phyloP scores from a whole-genome alignment of 2,888 invertebrate species.

The Bembecia ichneumoniformis region DNA sequence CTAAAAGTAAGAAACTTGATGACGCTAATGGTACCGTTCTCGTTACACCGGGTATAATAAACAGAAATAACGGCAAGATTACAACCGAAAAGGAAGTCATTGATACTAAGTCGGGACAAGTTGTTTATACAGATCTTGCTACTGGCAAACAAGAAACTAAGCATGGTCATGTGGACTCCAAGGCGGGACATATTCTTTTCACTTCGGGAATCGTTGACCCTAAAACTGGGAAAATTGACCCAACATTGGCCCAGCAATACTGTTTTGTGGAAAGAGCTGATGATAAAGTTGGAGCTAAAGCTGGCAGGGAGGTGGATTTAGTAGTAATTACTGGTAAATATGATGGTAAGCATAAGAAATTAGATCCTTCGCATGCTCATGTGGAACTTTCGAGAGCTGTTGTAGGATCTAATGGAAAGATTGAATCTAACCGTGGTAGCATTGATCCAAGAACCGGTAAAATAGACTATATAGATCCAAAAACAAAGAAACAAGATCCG shows the following conservation, averaged over 20 bases:
- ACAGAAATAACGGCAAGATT: slow-evolving; percentile 73
- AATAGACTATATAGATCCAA: slow-evolving; percentile 74
- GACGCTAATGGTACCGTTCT: slow-evolving; percentile 71
- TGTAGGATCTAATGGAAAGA: slow-evolving; percentile 68
- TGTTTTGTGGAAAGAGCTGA: slow-evolving; percentile 75
- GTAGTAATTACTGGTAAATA: slow-evolving; percentile 74
- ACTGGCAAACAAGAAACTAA: slow-evolving; percentile 76
- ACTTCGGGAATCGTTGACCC: slow-evolving; percentile 76
- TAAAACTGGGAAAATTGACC: slow-evolving; percentile 76
- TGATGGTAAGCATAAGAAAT: slow-evolving; percentile 71
- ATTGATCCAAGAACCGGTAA: slow-evolving; percentile 77
- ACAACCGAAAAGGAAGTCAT: slow-evolving; percentile 77
- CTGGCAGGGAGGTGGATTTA: slow-evolving; percentile 68
- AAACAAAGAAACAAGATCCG: slow-evolving; percentile 76
- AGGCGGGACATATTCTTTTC: slow-evolving; percentile 77
- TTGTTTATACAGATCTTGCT: slow-evolving; percentile 72
- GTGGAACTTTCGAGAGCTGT: slow-evolving; percentile 74
- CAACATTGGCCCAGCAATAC: slow-evolving; percentile 77
- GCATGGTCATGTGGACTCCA: slow-evolving; percentile 77
- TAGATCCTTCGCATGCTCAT: slow-evolving; percentile 58
- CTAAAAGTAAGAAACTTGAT: slow-evolving; percentile 66
- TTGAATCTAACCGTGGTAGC: slow-evolving; percentile 76
- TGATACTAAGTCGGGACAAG: slow-evolving; percentile 77
- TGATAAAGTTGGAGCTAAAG: slow-evolving; percentile 59
- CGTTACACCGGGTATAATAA: slow-evolving; percentile 51